Base-by-base conservation (phyloP, 2,888 invertebrate genomes). In the Zaprionus obscuricornis region DNA sequence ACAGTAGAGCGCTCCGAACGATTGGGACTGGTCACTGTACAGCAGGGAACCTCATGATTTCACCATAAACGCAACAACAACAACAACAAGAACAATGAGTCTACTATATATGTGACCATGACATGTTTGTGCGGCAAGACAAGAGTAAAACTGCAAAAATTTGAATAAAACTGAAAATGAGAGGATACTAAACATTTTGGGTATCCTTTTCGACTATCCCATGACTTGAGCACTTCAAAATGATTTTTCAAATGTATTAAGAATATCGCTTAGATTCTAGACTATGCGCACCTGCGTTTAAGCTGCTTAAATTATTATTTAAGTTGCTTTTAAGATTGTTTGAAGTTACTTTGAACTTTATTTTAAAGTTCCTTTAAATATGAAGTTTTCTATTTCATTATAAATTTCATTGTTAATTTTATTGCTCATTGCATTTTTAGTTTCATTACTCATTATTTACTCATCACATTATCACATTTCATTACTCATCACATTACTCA, bases 41-140 rank as follows among this genome's bases (percentile, higher is more conserved):
- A 85, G 79, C 85, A 64, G 87, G 85, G 75, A 72, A 85, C 81
- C 85, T 88, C 88, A 88, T 88, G 88, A 88, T 86, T 88, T 86
- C 68, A 63, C 85, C 85, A 88, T 88, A 85, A 88, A 86, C 81
- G 78, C 74, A 63, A 42, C 57, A 63, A 43, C 65, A 64, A 37
- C 81, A 75, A 63, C 76, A 74, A 47, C 73, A 72, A 57, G 65
- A 66, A 74, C 40, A 57, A 26, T 34, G 27, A 26, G n/a, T n/a
- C 16, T n/a, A 22, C 22, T 22, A 22, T 4, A 11, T 37, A 11
- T 42, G 31, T 49, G 60, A 54, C 50, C 60, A 55, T 69, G 68
- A 72, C 73, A 69, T 73, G 69, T 67, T 69, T 72, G 63, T 56
- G 73, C 68, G n/a, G 34, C 16, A 67, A 72, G 68, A 67, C 68